Evolutionary conservation across 2,888 invertebrate species (phyloP).

Genomic region (Lasioglossum marginatum): DNA sequence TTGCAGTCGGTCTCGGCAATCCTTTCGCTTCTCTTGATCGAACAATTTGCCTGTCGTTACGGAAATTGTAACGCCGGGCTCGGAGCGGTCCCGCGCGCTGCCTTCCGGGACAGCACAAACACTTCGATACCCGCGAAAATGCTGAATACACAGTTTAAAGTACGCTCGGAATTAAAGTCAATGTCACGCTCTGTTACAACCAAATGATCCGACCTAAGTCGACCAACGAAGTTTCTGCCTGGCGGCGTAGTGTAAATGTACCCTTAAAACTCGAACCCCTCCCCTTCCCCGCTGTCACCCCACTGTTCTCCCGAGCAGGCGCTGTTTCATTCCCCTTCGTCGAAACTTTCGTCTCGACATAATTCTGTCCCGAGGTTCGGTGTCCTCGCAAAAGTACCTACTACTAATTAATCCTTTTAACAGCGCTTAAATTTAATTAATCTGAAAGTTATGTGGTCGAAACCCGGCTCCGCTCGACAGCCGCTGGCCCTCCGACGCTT

Average conservation of each 20-base stretch:
- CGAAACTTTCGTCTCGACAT: constrained; percentile 73
- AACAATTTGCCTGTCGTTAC: not conserved
- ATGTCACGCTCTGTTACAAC: constrained; percentile 56
- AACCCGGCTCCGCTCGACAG: constrained; percentile 53
- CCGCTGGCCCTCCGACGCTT: constrained; percentile 49
- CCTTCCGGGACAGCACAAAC: not conserved
- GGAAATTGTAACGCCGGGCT: not conserved
- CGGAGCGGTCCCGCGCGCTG: not conserved
- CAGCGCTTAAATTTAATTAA: constrained; percentile 83
- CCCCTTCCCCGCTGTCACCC: not conserved
- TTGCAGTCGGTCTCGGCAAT: not conserved
- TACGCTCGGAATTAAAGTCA: constrained; percentile 45
- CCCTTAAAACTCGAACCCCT: constrained; percentile 34
- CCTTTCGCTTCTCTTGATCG: not conserved
- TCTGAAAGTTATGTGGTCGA: constrained; percentile 82
- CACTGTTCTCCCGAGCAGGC: not conserved
- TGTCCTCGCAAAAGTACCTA: constrained; percentile 73
- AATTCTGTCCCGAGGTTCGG: constrained; percentile 70
- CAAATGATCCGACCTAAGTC: constrained; percentile 62
- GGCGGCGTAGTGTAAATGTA: constrained; percentile 58
- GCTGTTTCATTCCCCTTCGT: constrained; percentile 62
- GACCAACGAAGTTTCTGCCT: constrained; percentile 58
- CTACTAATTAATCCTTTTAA: constrained; percentile 83
- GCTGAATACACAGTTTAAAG: not conserved
- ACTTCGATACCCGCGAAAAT: constrained; percentile 12